Evolutionary conservation across 2,888 invertebrate species (phyloP).

Genomic region (Amphimallon solstitiale): DNA sequence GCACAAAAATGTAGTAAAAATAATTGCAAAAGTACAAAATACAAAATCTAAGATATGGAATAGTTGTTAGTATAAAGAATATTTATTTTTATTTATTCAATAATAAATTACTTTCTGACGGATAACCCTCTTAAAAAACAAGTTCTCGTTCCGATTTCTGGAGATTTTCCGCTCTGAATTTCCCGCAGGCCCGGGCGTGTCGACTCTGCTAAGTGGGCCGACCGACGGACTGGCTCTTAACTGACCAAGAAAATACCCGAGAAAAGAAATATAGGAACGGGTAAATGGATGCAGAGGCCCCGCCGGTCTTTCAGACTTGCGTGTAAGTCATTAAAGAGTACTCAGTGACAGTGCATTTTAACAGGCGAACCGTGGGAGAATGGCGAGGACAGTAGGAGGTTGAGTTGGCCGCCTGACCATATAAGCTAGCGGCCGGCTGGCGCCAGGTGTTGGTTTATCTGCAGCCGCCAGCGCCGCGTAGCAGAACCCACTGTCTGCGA

Average conservation of each 20-base stretch:
- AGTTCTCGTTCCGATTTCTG: no score
- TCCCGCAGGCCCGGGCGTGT: no score
- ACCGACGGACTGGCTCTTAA: not conserved
- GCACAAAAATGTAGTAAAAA: no score
- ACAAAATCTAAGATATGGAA: no score
- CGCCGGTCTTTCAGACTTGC: not conserved
- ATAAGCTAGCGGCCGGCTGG: slow-evolving; percentile 58
- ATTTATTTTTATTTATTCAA: no score
- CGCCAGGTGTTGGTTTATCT: slow-evolving; percentile 60
- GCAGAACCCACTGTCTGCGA: slow-evolving; percentile 11
- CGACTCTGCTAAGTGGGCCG: not conserved
- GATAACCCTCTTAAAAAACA: no score
- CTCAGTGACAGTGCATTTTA: slow-evolving; percentile 43
- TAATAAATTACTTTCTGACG: no score
- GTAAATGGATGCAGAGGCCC: not conserved
- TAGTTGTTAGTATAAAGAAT: no score
- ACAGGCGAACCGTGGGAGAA: slow-evolving; percentile 37
- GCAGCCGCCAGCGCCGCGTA: slow-evolving; percentile 44
- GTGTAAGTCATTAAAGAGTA: slow-evolving; percentile 16
- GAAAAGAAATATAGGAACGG: not conserved
- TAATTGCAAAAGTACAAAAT: no score
- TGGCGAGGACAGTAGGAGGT: slow-evolving; percentile 47
- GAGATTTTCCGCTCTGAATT: no score
- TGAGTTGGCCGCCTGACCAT: slow-evolving; percentile 58
- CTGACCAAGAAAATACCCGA: slow-evolving; percentile 11